Evolutionary conservation across 1,140 invertebrate genomes (phyloP), one percentile per base, ranked within the genome.

Genomic region (Brachystomella parvula): DNA sequence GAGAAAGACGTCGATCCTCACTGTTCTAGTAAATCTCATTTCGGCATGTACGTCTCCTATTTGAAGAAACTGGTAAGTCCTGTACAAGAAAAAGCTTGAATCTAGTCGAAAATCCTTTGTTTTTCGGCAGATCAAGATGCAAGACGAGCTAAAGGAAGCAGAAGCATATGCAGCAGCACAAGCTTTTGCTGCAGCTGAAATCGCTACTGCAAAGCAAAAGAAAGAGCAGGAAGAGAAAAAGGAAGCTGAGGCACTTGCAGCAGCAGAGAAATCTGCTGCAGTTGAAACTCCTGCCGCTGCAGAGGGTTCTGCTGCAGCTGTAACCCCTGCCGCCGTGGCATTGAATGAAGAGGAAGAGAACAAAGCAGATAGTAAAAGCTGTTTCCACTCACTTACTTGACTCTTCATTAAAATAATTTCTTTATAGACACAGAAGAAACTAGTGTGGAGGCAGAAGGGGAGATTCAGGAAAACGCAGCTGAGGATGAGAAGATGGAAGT

Each of bases 11-110:
- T 66, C 1, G 66, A 66, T 9, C 3, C 60, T 47, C 71, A 73
- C 62, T 60, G 63, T 3, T 68, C 57, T 35, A 60, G 61, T 15
- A 67, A 67, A 49, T 24, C 58, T 47, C 71, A 73, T 62, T 70
- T 65, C 32, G 57, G 56, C 15, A 56, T 47, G 19, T 73, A 68
- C 32, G 63, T 65, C 3, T 33, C 31, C 12, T 70, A 66, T 39
- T 47, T 73, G 9, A 68, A 66, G 32, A 47, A 61, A 61, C 32
- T 68, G 53, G 61, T 67, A 26, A 58, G 47, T 63, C 28, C 2
- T 31, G 33, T 47, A 69, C 2, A 57, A 58, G 19, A 57, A 65
- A 65, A 31, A 19, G 59, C 58, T 0, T 39, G 3, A 66, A 64
- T 65, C 24, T 26, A 15, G 3, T 28, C 19, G 12, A 24, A 31